Conservation (phyloP, 1,140 invertebrate genomes). For the Oncopodura yosiiana region DNA sequence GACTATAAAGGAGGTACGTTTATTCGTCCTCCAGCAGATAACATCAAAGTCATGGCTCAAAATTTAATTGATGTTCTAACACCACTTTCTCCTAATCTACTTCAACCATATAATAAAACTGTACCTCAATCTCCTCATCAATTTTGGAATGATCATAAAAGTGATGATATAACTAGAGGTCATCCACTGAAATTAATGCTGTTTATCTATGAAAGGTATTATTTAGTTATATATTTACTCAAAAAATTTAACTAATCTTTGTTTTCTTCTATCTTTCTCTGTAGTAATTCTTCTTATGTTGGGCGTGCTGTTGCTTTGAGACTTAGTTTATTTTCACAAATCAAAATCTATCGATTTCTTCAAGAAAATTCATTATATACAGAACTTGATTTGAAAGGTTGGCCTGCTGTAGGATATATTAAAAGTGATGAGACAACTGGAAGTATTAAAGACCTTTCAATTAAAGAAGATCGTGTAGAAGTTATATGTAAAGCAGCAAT, state of each 20-base stretch:
- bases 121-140: too few relatives aligned
- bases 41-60: conserved; percentile 18
- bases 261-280: conserved; percentile 12
- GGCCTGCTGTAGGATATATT: conserved; percentile 29
- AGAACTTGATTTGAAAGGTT: conserved; percentile 21
- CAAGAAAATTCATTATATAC: conserved; percentile 20
- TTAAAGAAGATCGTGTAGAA: not conserved
- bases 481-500: conserved; percentile 4
- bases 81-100: conserved; percentile 16
- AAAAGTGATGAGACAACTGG: not conserved
- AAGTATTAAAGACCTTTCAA: not conserved
- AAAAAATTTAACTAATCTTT: not conserved
- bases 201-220: too few relatives aligned
- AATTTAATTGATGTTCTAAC: conserved; percentile 20
- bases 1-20: conserved; percentile 7
- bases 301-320: conserved; percentile 24
- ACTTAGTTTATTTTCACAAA: conserved; percentile 1
- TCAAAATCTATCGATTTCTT: conserved; percentile 21
- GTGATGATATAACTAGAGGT: too few relatives aligned
- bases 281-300: conserved; percentile 18
- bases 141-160: too few relatives aligned
- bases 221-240: too few relatives aligned
- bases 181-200: too few relatives aligned
- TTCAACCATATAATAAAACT: too few relatives aligned
- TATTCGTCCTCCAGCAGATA: conserved; percentile 2